Conservation (phyloP, 2,888 invertebrate genomes). For the Lathronympha strigana region DNA sequence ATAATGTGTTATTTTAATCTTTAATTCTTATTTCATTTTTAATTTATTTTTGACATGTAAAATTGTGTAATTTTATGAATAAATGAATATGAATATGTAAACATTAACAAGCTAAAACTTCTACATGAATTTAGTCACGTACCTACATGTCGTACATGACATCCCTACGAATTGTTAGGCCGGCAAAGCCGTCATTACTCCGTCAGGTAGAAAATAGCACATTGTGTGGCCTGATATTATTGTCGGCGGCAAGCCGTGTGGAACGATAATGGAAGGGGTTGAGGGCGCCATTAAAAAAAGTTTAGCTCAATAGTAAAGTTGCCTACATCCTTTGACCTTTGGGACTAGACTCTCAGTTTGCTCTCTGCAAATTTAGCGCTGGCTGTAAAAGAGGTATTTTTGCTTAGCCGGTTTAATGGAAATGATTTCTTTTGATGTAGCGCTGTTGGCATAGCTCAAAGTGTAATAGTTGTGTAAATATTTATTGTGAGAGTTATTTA, state of each 20-base stretch:
- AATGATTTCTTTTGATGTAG: constrained; percentile 4
- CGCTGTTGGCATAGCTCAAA: background rate
- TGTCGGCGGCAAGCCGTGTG: constrained; percentile 34
- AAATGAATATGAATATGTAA: too few species aligned
- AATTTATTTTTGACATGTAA: too few species aligned
- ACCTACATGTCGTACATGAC: constrained; percentile 2
- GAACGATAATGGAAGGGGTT: constrained; percentile 40
- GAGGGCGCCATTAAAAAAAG: constrained; percentile 41
- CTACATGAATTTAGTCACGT: too few species aligned
- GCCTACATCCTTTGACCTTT: constrained; percentile 32
- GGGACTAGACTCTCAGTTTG: constrained; percentile 10
- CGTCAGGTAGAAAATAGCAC: constrained; percentile 41
- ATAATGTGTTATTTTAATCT: too few species aligned
- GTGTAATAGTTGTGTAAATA: background rate
- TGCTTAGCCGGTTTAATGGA: constrained; percentile 1
- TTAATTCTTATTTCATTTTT: too few species aligned
- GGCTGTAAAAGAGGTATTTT: background rate
- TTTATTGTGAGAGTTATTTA: background rate
- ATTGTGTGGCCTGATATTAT: constrained; percentile 38
- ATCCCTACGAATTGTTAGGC: constrained; percentile 20
- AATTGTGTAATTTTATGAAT: too few species aligned
- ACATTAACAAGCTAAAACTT: too few species aligned
- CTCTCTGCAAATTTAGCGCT: constrained; percentile 16
- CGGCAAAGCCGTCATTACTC: constrained; percentile 35
- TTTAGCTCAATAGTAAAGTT: constrained; percentile 36